A percentile compares a stretch with the other conserved stretches of the same genome.
These are phyloP conservation scores for Rhorus exstirpatorius DNA, from an alignment of 2,888 invertebrate species.

Conservation along the genomic window DNA sequence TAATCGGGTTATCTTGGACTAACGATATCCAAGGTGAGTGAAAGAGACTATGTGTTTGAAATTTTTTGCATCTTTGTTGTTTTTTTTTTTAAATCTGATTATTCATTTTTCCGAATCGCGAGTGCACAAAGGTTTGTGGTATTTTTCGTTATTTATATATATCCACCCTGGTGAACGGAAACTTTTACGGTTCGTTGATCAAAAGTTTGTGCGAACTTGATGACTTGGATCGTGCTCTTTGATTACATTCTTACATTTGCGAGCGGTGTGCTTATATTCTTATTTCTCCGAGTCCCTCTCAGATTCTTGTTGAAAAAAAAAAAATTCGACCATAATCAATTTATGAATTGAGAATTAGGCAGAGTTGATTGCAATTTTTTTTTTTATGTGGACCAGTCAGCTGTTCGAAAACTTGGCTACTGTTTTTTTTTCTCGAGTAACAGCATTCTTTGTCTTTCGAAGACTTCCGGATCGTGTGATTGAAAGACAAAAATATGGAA, in stretches of 20 bases:
- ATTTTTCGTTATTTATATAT: neutral
- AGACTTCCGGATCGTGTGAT: slow-evolving; percentile 11
- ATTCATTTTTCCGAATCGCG: too few species aligned
- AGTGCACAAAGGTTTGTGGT: neutral
- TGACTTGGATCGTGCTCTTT: slow-evolving; percentile 18
- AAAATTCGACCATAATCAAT: neutral
- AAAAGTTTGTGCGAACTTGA: slow-evolving; percentile 43
- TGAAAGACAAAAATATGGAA: neutral
- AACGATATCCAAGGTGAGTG: slow-evolving; percentile 60
- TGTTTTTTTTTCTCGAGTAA: slow-evolving; percentile 18
- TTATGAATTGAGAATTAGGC: neutral
- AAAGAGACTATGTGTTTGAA: slow-evolving; percentile 24
- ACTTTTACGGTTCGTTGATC: slow-evolving; percentile 30
- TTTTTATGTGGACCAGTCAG: slow-evolving; percentile 27
- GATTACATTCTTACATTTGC: slow-evolving; percentile 47
- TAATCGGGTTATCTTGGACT: slow-evolving; percentile 64
- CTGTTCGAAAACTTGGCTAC: slow-evolving; percentile 15
- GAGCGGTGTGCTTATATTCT: slow-evolving; percentile 27
- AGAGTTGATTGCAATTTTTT: slow-evolving; percentile 44
- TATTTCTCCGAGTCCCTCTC: neutral
- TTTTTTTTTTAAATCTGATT: neutral
- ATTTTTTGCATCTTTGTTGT: neutral
- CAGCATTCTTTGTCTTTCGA: neutral
- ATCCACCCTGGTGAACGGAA: slow-evolving; percentile 6
- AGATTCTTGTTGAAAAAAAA: neutral